Percentiles rank a stretch among this genome's conserved stretches.
These are phyloP conservation scores for Xestia c-nigrum DNA, from an alignment of 2,888 invertebrate genomes.

Conservation along the genomic window DNA sequence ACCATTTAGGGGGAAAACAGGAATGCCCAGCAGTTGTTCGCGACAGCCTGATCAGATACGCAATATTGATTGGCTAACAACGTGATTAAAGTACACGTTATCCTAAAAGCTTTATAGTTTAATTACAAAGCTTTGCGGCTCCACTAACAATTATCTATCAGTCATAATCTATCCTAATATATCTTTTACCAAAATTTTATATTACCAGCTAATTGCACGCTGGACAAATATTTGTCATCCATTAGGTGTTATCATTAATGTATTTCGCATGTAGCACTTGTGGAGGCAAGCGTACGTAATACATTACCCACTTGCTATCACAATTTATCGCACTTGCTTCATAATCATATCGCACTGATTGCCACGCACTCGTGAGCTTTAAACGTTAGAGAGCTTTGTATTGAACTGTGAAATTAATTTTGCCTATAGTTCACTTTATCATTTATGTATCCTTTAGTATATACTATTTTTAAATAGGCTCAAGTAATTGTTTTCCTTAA, in stretches of 20 bases:
- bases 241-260: conserved; percentile 66
- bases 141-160: conserved; percentile 54
- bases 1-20: not conserved
- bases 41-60: conserved; percentile 44
- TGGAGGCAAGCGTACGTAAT: conserved; percentile 29
- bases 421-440: not conserved
- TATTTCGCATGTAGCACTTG: conserved; percentile 60
- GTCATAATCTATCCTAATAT: conserved; percentile 46
- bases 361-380: conserved; percentile 46
- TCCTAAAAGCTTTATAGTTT: conserved; percentile 58
- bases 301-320: conserved; percentile 41
- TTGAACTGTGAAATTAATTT: conserved; percentile 49
- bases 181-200: conserved; percentile 55
- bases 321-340: conserved; percentile 38
- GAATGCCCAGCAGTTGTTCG: conserved; percentile 22
- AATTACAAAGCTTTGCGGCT: conserved; percentile 50
- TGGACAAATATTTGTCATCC: conserved; percentile 63
- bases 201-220: conserved; percentile 50
- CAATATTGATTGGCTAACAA: conserved; percentile 50
- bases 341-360: conserved; percentile 58
- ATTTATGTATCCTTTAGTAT: not conserved
- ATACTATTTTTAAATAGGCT: too few relatives aligned
- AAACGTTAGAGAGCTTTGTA: conserved; percentile 46
- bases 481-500: not conserved
- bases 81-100: conserved; percentile 26